Evolutionary conservation across 2,113 vertebrate species (phyloP), one percentile per base, ranked within the genome.

Genomic region (Phyllopteryx taeniolatus): DNA sequence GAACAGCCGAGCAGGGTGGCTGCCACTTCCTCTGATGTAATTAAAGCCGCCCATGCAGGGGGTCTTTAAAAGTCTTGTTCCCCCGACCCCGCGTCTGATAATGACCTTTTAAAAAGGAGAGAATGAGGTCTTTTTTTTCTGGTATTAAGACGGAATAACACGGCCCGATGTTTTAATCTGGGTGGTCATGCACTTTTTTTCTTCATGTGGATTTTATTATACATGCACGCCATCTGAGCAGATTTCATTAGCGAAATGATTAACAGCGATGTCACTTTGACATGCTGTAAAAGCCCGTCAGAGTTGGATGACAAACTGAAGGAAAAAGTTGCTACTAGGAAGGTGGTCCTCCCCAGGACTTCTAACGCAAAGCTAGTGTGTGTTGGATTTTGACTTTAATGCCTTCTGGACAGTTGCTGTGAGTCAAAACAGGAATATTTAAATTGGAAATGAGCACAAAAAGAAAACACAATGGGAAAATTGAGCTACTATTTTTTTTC

Each of bases 21-120:
- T 54, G 79, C 79, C 79, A 86, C 85, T 89, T 91, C 86, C 87
- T 86, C 47, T 13, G 71, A 79, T 83, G 69, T 86, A 77, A 90
- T 90, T 88, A 89, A 87, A 87, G 79, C 65, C 15, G 54, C 66
- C 78, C 46, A 31, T 74, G 73, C 75, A 71, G 81, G 87, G 86
- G 83, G 87, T 80, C 83, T 79, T 70, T 79, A 56, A 75, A 79
- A 68, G 77, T 56, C 76, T 77, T 85, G 77, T 75, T 80, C 72
- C 78, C 53, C 67, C 65, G 17, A 35, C 62, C 80, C 65, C 79
- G 75, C 66, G 60, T 68, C 49, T 71, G 64, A 74, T 80, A 68
- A 47, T 82, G 74, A 83, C 80, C 84, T 90, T 89, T 77, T 72
- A 71, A 79, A 79, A 77, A 74, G 20, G 10, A 56, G 46, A 62